phyloP scores from a whole-genome alignment of 2,113 vertebrate species.

The Catharus bicknelli region DNA sequence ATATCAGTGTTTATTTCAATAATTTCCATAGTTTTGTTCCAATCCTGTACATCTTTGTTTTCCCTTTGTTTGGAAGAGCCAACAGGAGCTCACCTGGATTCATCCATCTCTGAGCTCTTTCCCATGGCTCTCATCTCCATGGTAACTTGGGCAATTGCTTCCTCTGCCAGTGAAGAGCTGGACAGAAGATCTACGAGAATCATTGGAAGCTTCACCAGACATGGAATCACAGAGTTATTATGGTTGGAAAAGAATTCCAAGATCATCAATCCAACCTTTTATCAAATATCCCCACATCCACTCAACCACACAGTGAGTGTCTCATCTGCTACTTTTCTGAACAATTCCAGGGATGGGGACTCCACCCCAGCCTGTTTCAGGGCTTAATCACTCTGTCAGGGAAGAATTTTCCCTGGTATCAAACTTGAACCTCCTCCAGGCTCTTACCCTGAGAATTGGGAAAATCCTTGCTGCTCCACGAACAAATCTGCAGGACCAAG shows the following conservation, averaged over 20 bases:
- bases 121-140: not conserved
- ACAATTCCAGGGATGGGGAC: not conserved
- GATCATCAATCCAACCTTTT: not conserved
- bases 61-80: not conserved
- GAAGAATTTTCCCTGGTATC: not conserved
- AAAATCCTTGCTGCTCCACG: not conserved
- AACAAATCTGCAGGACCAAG: not conserved
- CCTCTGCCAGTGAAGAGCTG: not conserved
- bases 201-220: not conserved
- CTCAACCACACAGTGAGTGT: not conserved
- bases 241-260: not conserved
- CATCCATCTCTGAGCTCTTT: not conserved
- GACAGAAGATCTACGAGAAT: accelerated
- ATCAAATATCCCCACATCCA: not conserved
- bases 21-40: not conserved
- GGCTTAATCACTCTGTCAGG: not conserved
- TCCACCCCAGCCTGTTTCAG: not conserved
- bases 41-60: not conserved
- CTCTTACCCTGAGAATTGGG: not conserved
- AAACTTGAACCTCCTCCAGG: not conserved
- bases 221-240: not conserved
- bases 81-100: not conserved
- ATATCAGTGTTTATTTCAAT: not conserved
- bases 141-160: not conserved
- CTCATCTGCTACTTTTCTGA: not conserved